Base-by-base conservation (phyloP, 2,797 vertebrate genomes). In the Crenuchus spilurus region DNA sequence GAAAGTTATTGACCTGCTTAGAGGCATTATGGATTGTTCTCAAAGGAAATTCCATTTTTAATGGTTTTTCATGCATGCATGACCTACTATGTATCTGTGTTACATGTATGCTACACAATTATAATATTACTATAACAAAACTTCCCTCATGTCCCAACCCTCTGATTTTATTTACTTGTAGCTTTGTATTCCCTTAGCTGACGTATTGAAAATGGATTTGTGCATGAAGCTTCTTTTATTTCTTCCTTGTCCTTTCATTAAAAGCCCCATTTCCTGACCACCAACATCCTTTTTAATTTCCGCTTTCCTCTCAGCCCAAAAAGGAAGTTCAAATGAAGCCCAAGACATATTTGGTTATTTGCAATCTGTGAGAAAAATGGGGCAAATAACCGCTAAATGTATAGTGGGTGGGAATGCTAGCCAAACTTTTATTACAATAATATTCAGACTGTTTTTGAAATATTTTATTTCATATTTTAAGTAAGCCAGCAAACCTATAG, bases 1-100 rank as follows among this genome's bases (percentile, higher is more conserved):
- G 55, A 35, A 55, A 9, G n/a, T 33, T 18, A 14, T 57, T 57
- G 54, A 57, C 54, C 30, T 54, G 24, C 51, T 64, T 60, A 30
- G 52, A 28, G 35, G 60, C 52, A 58, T 57, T 65, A 55, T 48
- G 37, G 4, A n/a, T 55, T 51, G 30, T n/a, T 62, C 46, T 68
- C 70, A 52, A 58, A 54, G 55, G 22, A 72, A 67, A 73, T 77
- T 55, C 28, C 37, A 8, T 60, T 77, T 69, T 37, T 35, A 77
- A 68, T 77, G 1, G 54, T 48, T 63, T 72, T 60, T 71, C 33
- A 63, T 64, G 51, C 20, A 57, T 76, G 67, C n/a, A 16, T 49
- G 61, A 37, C 39, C 44, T 42, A 35, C 35, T 77, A 58, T 20
- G 18, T 26, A 42, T 22, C 44, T 65, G 51, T 66, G 39, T 26